Base-by-base conservation (phyloP, 1,140 invertebrate genomes). In the Caligus rogercresseyi region DNA sequence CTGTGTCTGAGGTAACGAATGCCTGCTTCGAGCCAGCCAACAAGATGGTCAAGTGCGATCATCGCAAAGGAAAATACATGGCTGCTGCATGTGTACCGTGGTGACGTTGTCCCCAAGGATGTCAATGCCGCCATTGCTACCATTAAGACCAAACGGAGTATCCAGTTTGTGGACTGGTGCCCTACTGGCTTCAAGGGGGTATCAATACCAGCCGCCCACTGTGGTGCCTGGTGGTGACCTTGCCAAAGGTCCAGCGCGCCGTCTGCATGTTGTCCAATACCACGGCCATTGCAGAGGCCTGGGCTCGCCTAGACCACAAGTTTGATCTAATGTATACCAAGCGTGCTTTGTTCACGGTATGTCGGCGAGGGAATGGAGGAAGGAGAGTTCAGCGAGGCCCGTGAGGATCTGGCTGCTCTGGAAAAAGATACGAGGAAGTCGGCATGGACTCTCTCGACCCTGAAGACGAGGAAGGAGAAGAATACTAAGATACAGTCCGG, bases 351-450 rank as follows among this genome's bases (percentile, higher is more conserved):
- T 11, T 43, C 31, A 11, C 7, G 85, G 85, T 86, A 85, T 69
- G 83, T 87, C 18, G 83, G 84, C 65, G 85, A 89, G 76, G 85
- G 85, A 70, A 87, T 87, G 84, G 84, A 87, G 72, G 83, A 86
- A 72, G 83, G 83, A 54, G 85, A 87, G 73, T 89, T 89, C 75
- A 82, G 80, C 1, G 86, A 89, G 72, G 87, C 87, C 53, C 79
- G 86, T 68, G 86, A 89, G 74, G 86, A 89, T 79, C 74, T 88
- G 69, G 85, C 86, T 53, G 84, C 84, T n/a, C 75, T 87, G 3
- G 83, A 87, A 75, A 43, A 43, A 43, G 31, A 43, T 87, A 87
- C 72, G 84, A 86, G 74, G 84, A 86, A 72, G 83, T 85, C 69
- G 81, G 83, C 67, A 79, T 83, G 75, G 81, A 86, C 75, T 71